phyloP scores from a whole-genome alignment of 2,888 invertebrate genomes.

The Dilophus febrilis region DNA sequence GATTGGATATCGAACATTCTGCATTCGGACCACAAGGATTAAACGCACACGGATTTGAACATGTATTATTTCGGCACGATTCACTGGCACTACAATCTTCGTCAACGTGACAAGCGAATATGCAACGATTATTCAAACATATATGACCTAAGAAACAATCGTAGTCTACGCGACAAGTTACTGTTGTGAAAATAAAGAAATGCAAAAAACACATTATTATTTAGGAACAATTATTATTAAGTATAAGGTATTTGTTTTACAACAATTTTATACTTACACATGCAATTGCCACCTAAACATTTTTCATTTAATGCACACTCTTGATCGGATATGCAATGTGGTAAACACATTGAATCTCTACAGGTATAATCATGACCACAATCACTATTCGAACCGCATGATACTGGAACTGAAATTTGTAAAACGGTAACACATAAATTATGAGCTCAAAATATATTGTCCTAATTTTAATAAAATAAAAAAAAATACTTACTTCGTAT shows the following conservation, averaged over 20 bases:
- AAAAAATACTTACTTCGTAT: constrained; percentile 48
- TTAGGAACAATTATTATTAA: not conserved
- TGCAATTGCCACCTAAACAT: constrained; percentile 64
- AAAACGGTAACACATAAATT: too few species aligned
- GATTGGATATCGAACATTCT: constrained; percentile 59
- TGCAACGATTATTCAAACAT: constrained; percentile 69
- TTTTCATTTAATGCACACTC: constrained; percentile 82
- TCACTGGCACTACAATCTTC: constrained; percentile 77
- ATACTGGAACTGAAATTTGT: constrained; percentile 48
- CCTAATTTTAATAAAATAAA: too few species aligned
- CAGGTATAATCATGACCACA: constrained; percentile 58
- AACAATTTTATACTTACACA: constrained; percentile 39
- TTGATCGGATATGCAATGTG: constrained; percentile 55
- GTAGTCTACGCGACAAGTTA: constrained; percentile 79
- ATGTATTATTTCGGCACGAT: constrained; percentile 64
- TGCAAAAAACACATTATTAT: not conserved
- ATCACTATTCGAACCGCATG: constrained; percentile 51
- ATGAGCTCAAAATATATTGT: not conserved
- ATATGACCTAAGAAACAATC: constrained; percentile 87
- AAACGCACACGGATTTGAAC: constrained; percentile 57
- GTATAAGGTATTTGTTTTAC: not conserved
- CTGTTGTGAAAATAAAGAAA: constrained; percentile 19
- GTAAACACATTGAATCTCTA: constrained; percentile 66
- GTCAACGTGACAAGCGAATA: constrained; percentile 69
- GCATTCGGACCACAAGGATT: constrained; percentile 78